Percentiles rank a stretch among this genome's conserved stretches.
Conservation (phyloP, 2,888 invertebrate species). For the Heliconius charithonia region DNA sequence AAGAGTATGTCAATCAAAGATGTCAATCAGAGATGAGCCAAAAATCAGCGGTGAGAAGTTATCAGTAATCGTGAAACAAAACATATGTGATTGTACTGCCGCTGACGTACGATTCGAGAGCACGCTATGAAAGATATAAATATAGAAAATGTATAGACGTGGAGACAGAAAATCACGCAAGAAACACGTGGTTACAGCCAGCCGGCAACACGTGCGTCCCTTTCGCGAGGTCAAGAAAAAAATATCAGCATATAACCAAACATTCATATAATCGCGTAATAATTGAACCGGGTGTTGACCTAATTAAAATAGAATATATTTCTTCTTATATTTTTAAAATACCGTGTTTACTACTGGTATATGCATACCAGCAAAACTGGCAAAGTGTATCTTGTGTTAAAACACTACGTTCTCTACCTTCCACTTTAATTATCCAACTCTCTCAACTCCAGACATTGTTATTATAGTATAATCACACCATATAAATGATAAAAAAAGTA, state of each 20-base stretch:
- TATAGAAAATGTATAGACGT: slow-evolving; percentile 47
- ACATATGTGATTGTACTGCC: slow-evolving; percentile 27
- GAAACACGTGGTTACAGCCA: slow-evolving; percentile 57
- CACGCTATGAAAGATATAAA: slow-evolving; percentile 30
- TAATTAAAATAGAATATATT: neutral
- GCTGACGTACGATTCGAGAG: slow-evolving; percentile 25
- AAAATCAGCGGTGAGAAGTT: slow-evolving; percentile 49
- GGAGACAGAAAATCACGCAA: slow-evolving; percentile 60
- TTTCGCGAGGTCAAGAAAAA: slow-evolving; percentile 49
- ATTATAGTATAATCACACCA: neutral
- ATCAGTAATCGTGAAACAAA: slow-evolving; percentile 20
- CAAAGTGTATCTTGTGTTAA: too few species aligned
- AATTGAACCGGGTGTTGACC: too few species aligned
- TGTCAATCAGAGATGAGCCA: slow-evolving; percentile 44
- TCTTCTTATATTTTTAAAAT: neutral
- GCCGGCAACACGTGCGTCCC: slow-evolving; percentile 42
- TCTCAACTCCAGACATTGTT: neutral
- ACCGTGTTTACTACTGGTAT: accelerated
- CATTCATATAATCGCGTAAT: neutral
- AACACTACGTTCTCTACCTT: too few species aligned
- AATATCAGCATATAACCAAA: slow-evolving; percentile 39
- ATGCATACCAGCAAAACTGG: neutral
- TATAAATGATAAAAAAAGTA: neutral
- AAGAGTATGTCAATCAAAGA: slow-evolving; percentile 25
- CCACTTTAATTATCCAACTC: too few species aligned